Conservation (phyloP, 2,888 invertebrate species). For the Axea sp. region DNA sequence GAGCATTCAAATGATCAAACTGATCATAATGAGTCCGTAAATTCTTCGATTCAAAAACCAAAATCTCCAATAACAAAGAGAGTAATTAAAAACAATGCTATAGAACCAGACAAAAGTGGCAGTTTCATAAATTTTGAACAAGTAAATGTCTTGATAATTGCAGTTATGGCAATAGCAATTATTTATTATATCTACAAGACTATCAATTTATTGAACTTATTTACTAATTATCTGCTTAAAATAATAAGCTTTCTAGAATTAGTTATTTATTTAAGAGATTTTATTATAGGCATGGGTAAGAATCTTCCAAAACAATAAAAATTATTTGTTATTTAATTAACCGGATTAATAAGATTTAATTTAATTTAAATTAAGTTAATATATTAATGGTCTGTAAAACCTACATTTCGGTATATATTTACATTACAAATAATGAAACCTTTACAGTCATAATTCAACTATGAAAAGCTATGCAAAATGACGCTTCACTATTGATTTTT, state of each 20-base stretch:
- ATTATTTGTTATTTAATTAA: no score
- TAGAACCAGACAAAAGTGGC: no score
- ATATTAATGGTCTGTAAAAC: no score
- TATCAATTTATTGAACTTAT: neutral
- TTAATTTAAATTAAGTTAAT: no score
- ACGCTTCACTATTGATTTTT: slow-evolving; percentile 55
- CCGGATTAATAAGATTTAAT: no score
- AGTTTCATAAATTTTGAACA: neutral
- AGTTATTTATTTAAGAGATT: no score
- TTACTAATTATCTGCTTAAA: no score
- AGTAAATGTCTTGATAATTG: slow-evolving; percentile 1
- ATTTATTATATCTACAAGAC: neutral
- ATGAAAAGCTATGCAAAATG: slow-evolving; percentile 51
- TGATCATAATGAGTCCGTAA: neutral
- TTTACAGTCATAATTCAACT: no score
- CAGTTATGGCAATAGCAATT: neutral
- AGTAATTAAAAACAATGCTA: neutral
- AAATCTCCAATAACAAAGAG: neutral
- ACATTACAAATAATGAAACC: no score
- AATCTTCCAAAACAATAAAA: neutral
- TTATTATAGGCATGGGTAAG: slow-evolving; percentile 3
- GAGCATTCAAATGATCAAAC: neutral
- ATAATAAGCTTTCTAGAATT: no score
- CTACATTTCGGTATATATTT: no score
- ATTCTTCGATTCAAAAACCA: neutral